A percentile compares a stretch with the other conserved stretches of the same genome.
These are phyloP conservation scores for Microcaecilia unicolor DNA, from an alignment of 2,797 vertebrate genomes.

Conservation along the genomic window DNA sequence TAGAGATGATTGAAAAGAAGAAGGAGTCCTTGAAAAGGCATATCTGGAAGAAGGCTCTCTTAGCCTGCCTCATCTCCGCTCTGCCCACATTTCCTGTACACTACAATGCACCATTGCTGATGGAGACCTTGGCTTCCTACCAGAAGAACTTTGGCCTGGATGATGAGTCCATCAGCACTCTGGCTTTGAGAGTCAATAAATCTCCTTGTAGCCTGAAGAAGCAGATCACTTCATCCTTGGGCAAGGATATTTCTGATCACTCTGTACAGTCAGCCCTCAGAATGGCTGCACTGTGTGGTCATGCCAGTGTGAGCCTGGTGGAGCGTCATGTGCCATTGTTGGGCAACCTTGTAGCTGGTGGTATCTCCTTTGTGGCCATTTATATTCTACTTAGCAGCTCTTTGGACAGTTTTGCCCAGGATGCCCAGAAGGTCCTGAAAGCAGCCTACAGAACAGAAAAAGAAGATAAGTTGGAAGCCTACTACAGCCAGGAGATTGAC, in stretches of 20 bases:
- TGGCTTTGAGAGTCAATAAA: conserved; percentile 7
- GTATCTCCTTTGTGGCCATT: conserved; percentile 36
- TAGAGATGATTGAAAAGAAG: background rate
- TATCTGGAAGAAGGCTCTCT: background rate
- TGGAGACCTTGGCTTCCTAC: background rate
- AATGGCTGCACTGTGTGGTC: background rate
- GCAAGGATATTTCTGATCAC: conserved; percentile 6
- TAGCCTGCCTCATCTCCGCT: rapidly evolving
- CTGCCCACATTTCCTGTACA: conserved; percentile 1
- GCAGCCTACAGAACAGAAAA: conserved; percentile 7
- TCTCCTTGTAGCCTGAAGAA: conserved; percentile 4
- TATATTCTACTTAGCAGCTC: conserved; percentile 40
- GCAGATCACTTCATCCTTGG: too few species aligned
- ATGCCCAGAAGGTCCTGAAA: conserved; percentile 35
- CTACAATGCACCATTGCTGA: conserved; percentile 10
- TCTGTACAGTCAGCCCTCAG: too few species aligned
- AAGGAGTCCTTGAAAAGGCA: rapidly evolving
- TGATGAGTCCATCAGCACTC: conserved; percentile 8
- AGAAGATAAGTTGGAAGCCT: too few species aligned
- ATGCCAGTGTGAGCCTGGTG: conserved; percentile 15
- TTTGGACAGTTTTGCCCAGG: conserved; percentile 39
- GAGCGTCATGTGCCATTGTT: conserved; percentile 33
- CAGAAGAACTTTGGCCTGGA: conserved; percentile 24
- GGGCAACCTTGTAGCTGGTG: conserved; percentile 33
- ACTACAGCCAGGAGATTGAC: too few species aligned